Evolutionary conservation across 30 jellyfish, hydroid and myxozoan genomes (phyloP).

Genomic region (Turritopsis dohrnii): DNA sequence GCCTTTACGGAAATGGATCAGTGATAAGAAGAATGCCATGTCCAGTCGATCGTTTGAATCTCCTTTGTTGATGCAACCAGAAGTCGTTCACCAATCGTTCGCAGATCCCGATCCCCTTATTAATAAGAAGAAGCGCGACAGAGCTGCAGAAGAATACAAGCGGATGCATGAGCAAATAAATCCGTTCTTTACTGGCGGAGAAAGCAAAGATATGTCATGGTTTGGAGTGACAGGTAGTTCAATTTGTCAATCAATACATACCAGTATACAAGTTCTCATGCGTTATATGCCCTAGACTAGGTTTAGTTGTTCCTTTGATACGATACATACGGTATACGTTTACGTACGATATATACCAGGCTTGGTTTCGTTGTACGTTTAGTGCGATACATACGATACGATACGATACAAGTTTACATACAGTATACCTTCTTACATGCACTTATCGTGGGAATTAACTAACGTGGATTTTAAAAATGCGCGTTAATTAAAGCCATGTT

Average conservation of each 20-base stretch:
- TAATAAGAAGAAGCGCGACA: neutral
- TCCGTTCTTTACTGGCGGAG: constrained; percentile 20
- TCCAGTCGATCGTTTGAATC: constrained; percentile 17
- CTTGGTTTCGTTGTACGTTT: no score
- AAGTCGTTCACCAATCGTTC: neutral
- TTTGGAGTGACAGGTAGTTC: constrained; percentile 10
- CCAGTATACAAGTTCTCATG: neutral
- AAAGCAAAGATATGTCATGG: constrained; percentile 20
- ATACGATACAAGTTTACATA: no score
- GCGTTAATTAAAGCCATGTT: no score
- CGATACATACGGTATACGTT: no score
- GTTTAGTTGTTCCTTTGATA: no score
- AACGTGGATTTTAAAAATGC: no score
- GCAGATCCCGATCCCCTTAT: neutral
- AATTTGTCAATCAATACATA: neutral
- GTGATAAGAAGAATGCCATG: constrained; percentile 28
- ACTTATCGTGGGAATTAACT: no score
- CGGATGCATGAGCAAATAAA: constrained; percentile 23
- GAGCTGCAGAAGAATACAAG: constrained; percentile 28
- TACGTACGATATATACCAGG: no score
- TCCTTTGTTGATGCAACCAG: neutral
- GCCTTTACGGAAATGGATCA: constrained; percentile 46
- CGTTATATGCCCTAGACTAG: no score
- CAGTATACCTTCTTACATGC: no score
- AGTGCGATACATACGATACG: no score